phyloP scores from a whole-genome alignment of 2,113 vertebrate species.

The Gnathonemus echidnorhynchus region DNA sequence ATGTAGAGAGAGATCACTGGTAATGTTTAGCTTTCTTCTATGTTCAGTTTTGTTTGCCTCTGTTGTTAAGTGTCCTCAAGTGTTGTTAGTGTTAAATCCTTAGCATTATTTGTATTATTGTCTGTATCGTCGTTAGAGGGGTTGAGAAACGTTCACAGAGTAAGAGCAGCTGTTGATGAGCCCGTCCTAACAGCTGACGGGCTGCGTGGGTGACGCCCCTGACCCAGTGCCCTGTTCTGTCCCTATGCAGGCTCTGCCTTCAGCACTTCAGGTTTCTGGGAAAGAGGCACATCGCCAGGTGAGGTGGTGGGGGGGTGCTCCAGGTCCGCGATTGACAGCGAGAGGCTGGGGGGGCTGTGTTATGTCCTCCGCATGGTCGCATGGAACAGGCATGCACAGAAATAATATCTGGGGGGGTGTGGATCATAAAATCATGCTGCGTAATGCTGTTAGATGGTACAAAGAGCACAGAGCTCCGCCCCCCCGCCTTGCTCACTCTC shows the following conservation, averaged over 20 bases:
- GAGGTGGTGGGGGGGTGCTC: constrained; percentile 35
- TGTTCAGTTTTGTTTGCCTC: not conserved
- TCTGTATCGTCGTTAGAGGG: not conserved
- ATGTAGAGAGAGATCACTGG: not conserved
- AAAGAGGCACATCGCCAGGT: constrained; percentile 94
- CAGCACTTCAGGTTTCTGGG: constrained; percentile 96
- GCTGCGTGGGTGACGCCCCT: not conserved
- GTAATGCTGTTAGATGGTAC: not conserved
- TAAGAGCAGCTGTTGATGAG: not conserved
- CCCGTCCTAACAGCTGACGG: not conserved
- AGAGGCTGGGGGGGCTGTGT: not conserved
- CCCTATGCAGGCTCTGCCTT: constrained; percentile 78
- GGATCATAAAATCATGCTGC: not conserved
- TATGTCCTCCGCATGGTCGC: not conserved
- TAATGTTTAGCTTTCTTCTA: not conserved
- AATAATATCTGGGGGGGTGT: not conserved
- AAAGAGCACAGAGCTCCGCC: not conserved
- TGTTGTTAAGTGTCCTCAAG: not conserved
- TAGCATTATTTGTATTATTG: not conserved
- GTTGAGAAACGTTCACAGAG: not conserved
- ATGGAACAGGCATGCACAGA: not conserved
- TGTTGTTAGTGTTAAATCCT: not conserved
- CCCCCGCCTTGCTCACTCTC: not conserved
- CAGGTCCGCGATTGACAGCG: not conserved
- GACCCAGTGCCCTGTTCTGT: not conserved